Evolutionary conservation across 2,113 vertebrate species (phyloP), one percentile per base, ranked within the genome.

Genomic region (Trematomus loennbergii): DNA sequence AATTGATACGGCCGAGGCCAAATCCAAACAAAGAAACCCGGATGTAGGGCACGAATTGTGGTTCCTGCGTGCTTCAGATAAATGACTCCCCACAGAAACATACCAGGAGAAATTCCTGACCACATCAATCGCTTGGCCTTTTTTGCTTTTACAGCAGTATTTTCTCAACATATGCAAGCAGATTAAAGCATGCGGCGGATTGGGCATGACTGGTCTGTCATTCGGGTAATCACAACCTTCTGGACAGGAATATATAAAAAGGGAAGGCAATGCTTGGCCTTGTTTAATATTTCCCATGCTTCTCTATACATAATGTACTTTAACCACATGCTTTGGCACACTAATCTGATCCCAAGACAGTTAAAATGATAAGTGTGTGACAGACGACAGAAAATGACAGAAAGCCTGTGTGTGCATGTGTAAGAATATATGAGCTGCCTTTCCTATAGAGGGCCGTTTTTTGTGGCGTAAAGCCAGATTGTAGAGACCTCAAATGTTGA

Each of bases 151-250:
- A 2, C 79, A 71, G 83, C 79, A 87, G 60, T 60, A 40, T 83
- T 83, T 50, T 46, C 17, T 25, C 33, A 29, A 29, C 52, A 60
- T 2, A 5, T 72, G 58, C 43, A 11, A 48, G 50, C 43, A 40
- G 61, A 70, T 7, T 74, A 33, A 72, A 54, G 67, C 33, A 2
- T 29, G 62, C 45, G 13, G 66, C 68, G 71, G 75, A 86, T 81
- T 71, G 70, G 20, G 25, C 79, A 62, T 65, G 72, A 72, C 81
- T 57, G 65, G 75, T 53, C 78, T 72, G 73, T 83, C 75, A 49
- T 83, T 75, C 53, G 1, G 9, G 60, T 78, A 79, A 85, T 80
- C 74, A 70, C 74, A 88, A 78, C 68, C 85, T 60, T 43, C 71
- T 85, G 75, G 62, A 57, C 18, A 0, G 20, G 33, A 63, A 69